Percentiles rank a stretch among this genome's conserved stretches.
These are phyloP conservation scores for Melieria picta DNA, from an alignment of 2,888 invertebrate species.

Conservation along the genomic window DNA sequence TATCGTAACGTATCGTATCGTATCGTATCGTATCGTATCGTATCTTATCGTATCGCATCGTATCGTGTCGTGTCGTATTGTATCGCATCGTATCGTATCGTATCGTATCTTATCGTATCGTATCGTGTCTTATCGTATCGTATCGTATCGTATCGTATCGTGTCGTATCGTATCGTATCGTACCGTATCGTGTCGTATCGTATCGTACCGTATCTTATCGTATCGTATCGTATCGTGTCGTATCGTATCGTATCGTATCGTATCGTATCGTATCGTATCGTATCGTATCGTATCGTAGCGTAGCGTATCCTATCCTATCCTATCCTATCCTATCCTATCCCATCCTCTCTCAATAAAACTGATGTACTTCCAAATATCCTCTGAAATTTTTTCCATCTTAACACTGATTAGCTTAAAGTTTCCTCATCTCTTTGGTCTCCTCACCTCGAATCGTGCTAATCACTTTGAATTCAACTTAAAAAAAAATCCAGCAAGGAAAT, in stretches of 20 bases:
- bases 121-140: neutral
- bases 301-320: no score
- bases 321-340: no score
- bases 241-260: neutral
- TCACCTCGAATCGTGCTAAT: no score
- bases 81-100: constrained; percentile 12
- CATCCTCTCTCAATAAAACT: no score
- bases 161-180: constrained; percentile 7
- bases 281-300: neutral
- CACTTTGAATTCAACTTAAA: no score
- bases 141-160: neutral
- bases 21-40: constrained; percentile 13
- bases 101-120: constrained; percentile 13
- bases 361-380: no score
- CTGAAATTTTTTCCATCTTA: no score
- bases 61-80: neutral
- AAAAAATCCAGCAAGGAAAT: no score
- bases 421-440: no score
- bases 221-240: constrained; percentile 12
- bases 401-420: no score
- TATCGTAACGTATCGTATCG: neutral
- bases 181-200: constrained; percentile 2
- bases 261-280: constrained; percentile 20
- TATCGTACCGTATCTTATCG: neutral
- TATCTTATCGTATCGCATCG: constrained; percentile 7